Evolutionary conservation across 2,888 invertebrate genomes (phyloP), one percentile per base, ranked within the genome.

Genomic region (Cephus sareptanus): DNA sequence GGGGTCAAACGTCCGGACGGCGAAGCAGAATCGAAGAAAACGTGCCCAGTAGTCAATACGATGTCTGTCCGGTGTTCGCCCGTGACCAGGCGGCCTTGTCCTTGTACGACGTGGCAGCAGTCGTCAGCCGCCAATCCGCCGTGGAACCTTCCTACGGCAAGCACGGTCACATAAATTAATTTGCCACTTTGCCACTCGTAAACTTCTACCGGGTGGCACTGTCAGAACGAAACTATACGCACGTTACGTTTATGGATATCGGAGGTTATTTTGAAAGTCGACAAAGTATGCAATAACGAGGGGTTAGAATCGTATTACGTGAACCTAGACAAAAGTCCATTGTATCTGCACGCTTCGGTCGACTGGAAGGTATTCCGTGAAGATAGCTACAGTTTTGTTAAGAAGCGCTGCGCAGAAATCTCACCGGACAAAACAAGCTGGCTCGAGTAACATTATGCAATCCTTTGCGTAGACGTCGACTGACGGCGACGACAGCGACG

Each of bases 61-160:
- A 11, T 80, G 82, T 33, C 76, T 77, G 78, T 34, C 83, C 83
- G 84, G 82, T 84, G 56, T 56, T 56, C 85, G 89, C 87, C 89
- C 89, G 87, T 90, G 89, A 90, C 89, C 90, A 90, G 84, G 86
- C 86, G 88, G 86, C 90, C 90, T 90, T 91, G 90, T 90, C 90
- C 90, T 90, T 90, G 88, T 82, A 85, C 87, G 86, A 85, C 85
- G 85, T 85, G 85, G 84, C 78, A 75, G 73, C 56, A 71, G 82
- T 80, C 83, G 83, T 85, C 85, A 82, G 40, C 56, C 56, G 71
- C 34, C 71, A 31, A 34, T 34, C 71, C 77, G 78, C 73, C 79
- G 82, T 83, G 84, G 82, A 87, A 87, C 83, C 84, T 87, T 87
- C 85, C 85, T 82, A 85, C 77, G 79, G 79, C 71, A 56, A 56